Percentiles rank a stretch among this genome's conserved stretches.
These are phyloP conservation scores for Triplophysa yarkandensis DNA, from an alignment of 2,797 vertebrate genomes.

Conservation along the genomic window DNA sequence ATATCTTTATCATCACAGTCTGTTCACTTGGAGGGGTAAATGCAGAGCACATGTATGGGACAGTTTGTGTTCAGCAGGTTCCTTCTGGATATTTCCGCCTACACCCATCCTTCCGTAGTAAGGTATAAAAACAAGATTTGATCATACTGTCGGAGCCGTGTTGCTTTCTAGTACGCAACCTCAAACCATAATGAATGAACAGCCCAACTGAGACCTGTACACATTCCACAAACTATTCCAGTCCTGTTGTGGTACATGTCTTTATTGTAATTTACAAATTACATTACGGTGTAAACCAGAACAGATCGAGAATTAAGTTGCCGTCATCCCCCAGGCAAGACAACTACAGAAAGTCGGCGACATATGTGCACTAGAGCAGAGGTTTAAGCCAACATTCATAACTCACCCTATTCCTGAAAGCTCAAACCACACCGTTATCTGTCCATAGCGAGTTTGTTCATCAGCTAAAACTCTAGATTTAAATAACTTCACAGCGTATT, in stretches of 20 bases:
- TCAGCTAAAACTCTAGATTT: neutral
- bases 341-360: constrained; percentile 39
- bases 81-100: no score
- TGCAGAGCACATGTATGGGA: no score
- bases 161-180: neutral
- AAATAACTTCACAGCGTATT: neutral
- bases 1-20: no score
- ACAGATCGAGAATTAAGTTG: constrained; percentile 34
- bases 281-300: constrained; percentile 47
- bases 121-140: no score
- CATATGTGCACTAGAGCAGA: constrained; percentile 31
- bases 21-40: no score
- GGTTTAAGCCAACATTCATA: constrained; percentile 4
- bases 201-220: neutral
- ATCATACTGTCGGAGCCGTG: no score
- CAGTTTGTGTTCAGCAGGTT: no score
- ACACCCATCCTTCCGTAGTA: no score
- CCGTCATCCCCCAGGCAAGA: constrained; percentile 19
- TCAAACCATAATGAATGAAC: neutral
- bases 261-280: constrained; percentile 57
- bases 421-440: neutral
- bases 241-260: constrained; percentile 41
- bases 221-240: constrained; percentile 12
- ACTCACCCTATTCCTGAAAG: constrained; percentile 1
- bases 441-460: no score